Evolutionary conservation across 2,797 vertebrate species (phyloP).

Genomic region (Acrocephalus scirpaceus): DNA sequence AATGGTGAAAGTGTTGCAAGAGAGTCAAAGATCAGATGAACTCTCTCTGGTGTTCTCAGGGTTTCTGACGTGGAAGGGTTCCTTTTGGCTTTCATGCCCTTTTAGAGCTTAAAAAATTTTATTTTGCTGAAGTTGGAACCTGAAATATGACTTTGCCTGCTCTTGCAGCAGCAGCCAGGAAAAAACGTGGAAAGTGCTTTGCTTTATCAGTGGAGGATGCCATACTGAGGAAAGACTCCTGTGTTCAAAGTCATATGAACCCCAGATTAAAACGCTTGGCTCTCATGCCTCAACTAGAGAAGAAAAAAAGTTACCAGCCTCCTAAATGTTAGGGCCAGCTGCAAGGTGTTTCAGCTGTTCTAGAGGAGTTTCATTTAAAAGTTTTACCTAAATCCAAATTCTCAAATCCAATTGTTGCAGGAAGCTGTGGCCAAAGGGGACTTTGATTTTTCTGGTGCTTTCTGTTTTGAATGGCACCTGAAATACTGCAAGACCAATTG

Average conservation of each 20-base stretch:
- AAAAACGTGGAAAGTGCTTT: neutral
- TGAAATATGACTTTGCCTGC: neutral
- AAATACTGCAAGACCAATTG: neutral
- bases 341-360: neutral
- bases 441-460: neutral
- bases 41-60: neutral
- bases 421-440: neutral
- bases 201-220: neutral
- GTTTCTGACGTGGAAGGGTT: neutral
- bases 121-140: neutral
- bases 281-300: neutral
- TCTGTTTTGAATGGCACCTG: neutral
- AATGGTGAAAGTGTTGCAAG: neutral
- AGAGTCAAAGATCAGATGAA: neutral
- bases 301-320: neutral
- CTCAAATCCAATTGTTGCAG: neutral
- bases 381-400: neutral
- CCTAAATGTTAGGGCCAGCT: neutral
- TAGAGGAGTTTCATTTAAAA: neutral
- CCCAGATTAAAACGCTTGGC: neutral
- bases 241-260: neutral
- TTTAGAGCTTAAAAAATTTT: neutral
- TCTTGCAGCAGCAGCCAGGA: neutral
- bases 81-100: neutral
- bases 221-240: neutral